Base-by-base conservation (phyloP, 1,140 invertebrate genomes). In the Pogonomyrmex californicus region DNA sequence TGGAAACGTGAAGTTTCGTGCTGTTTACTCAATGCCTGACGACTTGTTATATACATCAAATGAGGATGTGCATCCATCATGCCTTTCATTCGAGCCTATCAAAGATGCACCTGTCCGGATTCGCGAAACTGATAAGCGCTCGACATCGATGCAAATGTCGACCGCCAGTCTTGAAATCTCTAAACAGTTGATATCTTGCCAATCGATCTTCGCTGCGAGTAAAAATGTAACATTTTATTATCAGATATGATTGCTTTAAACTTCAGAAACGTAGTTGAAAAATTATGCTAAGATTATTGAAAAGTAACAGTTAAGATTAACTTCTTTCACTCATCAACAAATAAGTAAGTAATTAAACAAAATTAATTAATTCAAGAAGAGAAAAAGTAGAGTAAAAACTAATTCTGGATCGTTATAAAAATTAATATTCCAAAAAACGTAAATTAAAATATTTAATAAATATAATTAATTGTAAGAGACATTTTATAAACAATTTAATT, bases 21-120 rank as follows among this genome's bases (percentile, higher is more conserved):
- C 6, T 85, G 66, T 86, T 88, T 75, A 38, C n/a, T 75, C 47
- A 54, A 71, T 12, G 54, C 17, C 36, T 85, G 87, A 88, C 81
- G 44, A 85, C 33, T n/a, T n/a, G n/a, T 77, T 62, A 54, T 38
- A 73, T 68, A 58, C 33, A 33, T 56, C 5, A 51, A 77, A 36
- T 58, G 10, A 17, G 14, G 9, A 12, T 4, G 9, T 58, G 9
- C 71, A 88, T 89, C 44, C 41, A 88, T 88, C 58, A 54, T 4
- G 41, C 14, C 1, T 85, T 78, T 65, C 49, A 56, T 60, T 17
- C 47, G 54, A 47, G 14, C 14, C 9, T n/a, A 62, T 41, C 36
- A 62, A 60, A 5, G 10, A 17, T 41, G 54, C 36, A 58, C 4
- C 44, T 68, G 30, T 56, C 14, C 1, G 12, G 9, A 44, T n/a